Conservation (phyloP, 2,113 vertebrate genomes). For the Osmerus eperlanus region DNA sequence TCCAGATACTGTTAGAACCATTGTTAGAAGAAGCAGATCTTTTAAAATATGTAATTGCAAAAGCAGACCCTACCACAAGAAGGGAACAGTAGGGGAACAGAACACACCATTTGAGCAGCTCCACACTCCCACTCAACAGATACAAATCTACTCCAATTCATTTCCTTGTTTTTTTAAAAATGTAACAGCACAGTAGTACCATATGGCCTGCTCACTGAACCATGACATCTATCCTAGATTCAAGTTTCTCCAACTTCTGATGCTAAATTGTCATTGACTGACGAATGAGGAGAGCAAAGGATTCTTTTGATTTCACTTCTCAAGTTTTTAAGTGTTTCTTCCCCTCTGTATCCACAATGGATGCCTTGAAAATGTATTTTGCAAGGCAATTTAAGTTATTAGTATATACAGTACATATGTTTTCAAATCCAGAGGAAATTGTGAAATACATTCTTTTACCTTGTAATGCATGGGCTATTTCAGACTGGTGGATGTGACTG, state of each 20-base stretch:
- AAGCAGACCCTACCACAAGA: slow-evolving; percentile 39
- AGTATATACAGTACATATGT: too few relatives aligned
- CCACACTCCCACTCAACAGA: slow-evolving; percentile 23
- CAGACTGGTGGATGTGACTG: too few relatives aligned
- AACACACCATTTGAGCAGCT: slow-evolving; percentile 32
- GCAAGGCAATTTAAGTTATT: too few relatives aligned
- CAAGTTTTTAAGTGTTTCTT: slow-evolving; percentile 22
- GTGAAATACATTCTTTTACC: too few relatives aligned
- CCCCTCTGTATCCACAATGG: neutral
- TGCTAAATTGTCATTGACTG: slow-evolving; percentile 35
- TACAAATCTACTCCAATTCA: slow-evolving; percentile 47
- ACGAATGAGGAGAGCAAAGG: slow-evolving; percentile 46
- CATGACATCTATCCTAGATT: slow-evolving; percentile 51
- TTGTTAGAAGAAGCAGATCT: slow-evolving; percentile 15
- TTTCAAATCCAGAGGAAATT: too few relatives aligned
- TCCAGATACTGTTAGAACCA: neutral
- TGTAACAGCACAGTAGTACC: slow-evolving; percentile 27
- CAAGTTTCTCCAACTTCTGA: slow-evolving; percentile 37
- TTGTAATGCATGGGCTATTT: too few relatives aligned
- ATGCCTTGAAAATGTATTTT: too few relatives aligned
- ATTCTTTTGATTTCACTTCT: slow-evolving; percentile 27
- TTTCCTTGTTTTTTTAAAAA: slow-evolving; percentile 24
- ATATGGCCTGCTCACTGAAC: slow-evolving; percentile 46
- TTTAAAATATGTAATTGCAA: slow-evolving; percentile 17
- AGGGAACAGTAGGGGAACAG: slow-evolving; percentile 19